Base-by-base conservation (phyloP, 2,113 vertebrate species). In the Leptodactylus fuscus region DNA sequence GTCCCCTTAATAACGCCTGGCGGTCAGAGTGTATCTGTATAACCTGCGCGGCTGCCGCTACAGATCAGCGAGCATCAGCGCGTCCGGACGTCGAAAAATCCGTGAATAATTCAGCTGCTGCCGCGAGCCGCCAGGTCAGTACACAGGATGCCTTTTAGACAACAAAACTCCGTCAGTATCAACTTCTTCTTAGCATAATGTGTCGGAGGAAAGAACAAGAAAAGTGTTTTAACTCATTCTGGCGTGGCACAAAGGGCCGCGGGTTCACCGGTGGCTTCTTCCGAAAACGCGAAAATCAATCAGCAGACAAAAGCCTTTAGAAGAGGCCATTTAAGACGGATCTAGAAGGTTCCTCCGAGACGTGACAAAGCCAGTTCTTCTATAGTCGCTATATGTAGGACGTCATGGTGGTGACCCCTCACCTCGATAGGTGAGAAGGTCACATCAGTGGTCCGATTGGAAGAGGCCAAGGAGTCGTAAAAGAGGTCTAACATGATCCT, bases 131-230 rank as follows among this genome's bases (percentile, higher is more conserved):
- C 6, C 15, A 1, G 46, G 34, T 51, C 4, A 1, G 9, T 77
- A 71, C 87, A 58, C 36, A 53, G 7, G 9, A 9, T 11, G 15
- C 75, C 22, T 81, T 67, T 86, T 7, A 78, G 82, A 51, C 79
- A 41, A 62, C 27, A 15, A 24, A 36, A 29, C 81, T 62, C 49
- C 11, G 38, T 51, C 49, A 29, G n/a, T 62, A 67, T 13, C 20
- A 36, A 16, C n/a, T 11, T 4, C 55, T 32, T 79, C 41, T 55
- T 32, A 7, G 74, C 49, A 1, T 27, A 4, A 49, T 0, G 34
- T 38, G 29, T 48, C 9, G 55, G 12, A 79, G 24, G 44, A 74
- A 4, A 6, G 2, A 32, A 81, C 69, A 55, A 0, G 85, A 65
- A 34, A 89, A 86, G 32, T 12, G 80, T 82, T 60, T 81, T 58